Percentiles rank a stretch among this genome's conserved stretches.
phyloP scores from a whole-genome alignment of 2,113 vertebrate genomes.

The Montifringilla adamsi region DNA sequence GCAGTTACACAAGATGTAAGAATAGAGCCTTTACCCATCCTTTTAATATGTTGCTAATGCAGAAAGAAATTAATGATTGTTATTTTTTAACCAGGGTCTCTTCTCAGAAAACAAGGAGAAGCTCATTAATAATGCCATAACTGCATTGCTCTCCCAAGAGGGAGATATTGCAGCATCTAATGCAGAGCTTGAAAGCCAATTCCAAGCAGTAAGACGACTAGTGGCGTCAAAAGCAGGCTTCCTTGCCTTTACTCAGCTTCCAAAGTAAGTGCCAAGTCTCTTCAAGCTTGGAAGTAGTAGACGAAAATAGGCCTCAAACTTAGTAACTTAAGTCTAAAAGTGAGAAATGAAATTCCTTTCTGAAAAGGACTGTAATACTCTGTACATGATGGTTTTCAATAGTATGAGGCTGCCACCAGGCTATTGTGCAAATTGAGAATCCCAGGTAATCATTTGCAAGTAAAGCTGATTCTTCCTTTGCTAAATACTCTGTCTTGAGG shows the following conservation, averaged over 20 bases:
- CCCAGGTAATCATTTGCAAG: not conserved
- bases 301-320: not conserved
- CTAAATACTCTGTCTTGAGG: not conserved
- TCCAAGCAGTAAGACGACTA: conserved; percentile 93
- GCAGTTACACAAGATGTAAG: conserved; percentile 98
- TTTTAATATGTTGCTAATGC: not conserved
- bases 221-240: conserved; percentile 98
- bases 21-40: not conserved
- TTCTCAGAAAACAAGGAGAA: conserved; percentile 99
- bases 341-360: not conserved
- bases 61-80: not conserved
- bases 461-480: not conserved
- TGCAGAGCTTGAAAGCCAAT: conserved; percentile 95
- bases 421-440: not conserved
- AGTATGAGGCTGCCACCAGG: not conserved
- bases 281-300: not conserved
- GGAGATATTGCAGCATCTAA: conserved; percentile 84
- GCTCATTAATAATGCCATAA: conserved; percentile 96
- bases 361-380: not conserved
- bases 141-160: conserved; percentile 91
- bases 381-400: accelerated
- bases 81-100: conserved; percentile 80
- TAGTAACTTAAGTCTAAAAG: not conserved
- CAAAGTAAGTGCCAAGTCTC: conserved; percentile 80
- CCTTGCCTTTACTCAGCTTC: conserved; percentile 97